Evolutionary conservation across 1,140 invertebrate genomes (phyloP).

Genomic region (Neotoxoptera formosana): DNA sequence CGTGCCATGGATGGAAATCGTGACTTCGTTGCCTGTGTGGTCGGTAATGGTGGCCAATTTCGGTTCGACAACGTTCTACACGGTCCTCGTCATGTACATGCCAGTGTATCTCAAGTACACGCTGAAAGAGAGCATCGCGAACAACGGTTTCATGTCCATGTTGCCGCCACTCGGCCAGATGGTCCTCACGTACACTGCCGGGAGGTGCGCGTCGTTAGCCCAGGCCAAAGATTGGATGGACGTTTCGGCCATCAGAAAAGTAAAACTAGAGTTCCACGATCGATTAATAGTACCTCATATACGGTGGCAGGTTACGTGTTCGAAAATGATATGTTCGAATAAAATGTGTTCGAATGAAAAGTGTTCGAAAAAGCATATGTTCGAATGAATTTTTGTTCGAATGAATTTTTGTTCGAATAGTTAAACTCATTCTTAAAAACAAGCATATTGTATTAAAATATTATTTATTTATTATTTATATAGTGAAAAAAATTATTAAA

Average conservation of each 20-base stretch:
- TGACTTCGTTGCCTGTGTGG: slow-evolving; percentile 5
- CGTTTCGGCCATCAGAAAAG: slow-evolving; percentile 37
- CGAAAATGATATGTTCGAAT: no score
- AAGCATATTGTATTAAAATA: no score
- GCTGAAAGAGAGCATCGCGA: background rate
- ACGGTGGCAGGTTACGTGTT: no score
- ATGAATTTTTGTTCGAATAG: no score
- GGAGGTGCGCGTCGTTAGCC: background rate
- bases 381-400: no score
- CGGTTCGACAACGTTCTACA: slow-evolving; percentile 36
- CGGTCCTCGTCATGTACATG: slow-evolving; percentile 14
- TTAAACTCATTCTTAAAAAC: no score
- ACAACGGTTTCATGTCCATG: slow-evolving; percentile 20
- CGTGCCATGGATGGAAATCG: background rate
- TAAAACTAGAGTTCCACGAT: background rate
- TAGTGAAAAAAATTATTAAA: no score
- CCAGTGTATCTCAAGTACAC: slow-evolving; percentile 7
- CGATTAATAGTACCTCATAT: no score
- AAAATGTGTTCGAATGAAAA: no score
- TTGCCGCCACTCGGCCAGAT: slow-evolving; percentile 15
- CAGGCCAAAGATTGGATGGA: background rate
- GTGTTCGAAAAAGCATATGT: no score
- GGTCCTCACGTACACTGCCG: background rate
- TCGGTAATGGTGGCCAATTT: slow-evolving; percentile 11
- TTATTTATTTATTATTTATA: no score